Base-by-base conservation (phyloP, 2,113 vertebrate genomes). In the Callopanchax toddi region DNA sequence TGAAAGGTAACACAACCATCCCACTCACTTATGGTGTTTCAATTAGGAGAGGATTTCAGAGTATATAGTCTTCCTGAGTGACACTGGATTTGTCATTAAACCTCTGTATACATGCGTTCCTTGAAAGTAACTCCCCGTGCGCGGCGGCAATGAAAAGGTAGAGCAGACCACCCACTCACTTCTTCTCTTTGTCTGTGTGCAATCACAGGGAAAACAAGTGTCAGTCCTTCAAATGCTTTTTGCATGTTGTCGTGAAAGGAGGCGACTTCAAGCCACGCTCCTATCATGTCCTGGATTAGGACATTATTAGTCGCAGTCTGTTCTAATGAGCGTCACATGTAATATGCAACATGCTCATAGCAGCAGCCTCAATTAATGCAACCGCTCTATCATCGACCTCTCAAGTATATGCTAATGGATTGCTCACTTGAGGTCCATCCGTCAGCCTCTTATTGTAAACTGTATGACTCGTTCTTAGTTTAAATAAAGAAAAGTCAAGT, bases 361-460 rank as follows among this genome's bases (percentile, higher is more conserved):
- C 51, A n/a, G 72, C 73, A 77, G 66, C 54, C 53, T 85, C 73
- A 83, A 84, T 89, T 82, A 80, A 51, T 43, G 45, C 60, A 56
- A 18, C 68, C 43, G 74, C 81, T 76, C 81, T 63, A 89, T 81
- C 51, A 82, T 74, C 73, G 67, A 73, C 40, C 54, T 67, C 69
- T 76, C 54, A 60, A 54, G 43, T 57, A 36, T 50, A 69, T 67
- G 49, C 74, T 79, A 85, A 88, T 82, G 61, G 69, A 78, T 78
- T 51, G 53, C 63, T 65, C 65, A 21, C 74, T 71, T 36, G 67
- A 58, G 64, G 52, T 77, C 45, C 64, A 86, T 85, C 63, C 52
- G 81, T 89, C 84, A 89, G 45, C 18, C 36, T 20, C 53, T 63
- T 62, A 55, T 70, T 79, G 63, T 65, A 71, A 76, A 78, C 21